Percentiles rank a stretch among this genome's conserved stretches.
These are phyloP conservation scores for Aplochiton taeniatus DNA, from an alignment of 2,797 vertebrate species.

Conservation along the genomic window DNA sequence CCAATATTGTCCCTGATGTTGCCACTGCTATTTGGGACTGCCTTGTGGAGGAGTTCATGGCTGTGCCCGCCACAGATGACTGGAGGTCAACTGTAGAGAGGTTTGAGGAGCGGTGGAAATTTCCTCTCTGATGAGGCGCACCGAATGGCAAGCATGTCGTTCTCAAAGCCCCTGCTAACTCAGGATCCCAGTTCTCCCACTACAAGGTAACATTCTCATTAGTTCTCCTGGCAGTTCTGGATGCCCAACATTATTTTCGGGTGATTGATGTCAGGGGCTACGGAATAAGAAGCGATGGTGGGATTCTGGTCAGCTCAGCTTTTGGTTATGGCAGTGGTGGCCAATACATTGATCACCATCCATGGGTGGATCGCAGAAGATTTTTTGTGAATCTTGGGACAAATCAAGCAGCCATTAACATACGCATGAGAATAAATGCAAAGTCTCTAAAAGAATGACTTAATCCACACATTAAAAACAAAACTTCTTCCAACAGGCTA, in stretches of 20 bases:
- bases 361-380: too few relatives aligned
- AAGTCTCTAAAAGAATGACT: too few relatives aligned
- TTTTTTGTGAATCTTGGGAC: too few relatives aligned
- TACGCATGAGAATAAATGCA: too few relatives aligned
- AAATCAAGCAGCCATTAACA: too few relatives aligned
- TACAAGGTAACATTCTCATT: conserved; percentile 27
- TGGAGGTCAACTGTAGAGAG: neutral
- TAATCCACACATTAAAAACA: too few relatives aligned
- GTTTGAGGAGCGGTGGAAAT: conserved; percentile 17
- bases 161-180: conserved; percentile 6
- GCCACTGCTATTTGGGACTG: conserved; percentile 3
- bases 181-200: conserved; percentile 19
- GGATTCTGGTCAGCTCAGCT: conserved; percentile 7
- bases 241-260: conserved; percentile 12
- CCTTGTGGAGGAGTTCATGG: neutral
- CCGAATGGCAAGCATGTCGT: conserved; percentile 1
- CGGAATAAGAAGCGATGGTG: neutral
- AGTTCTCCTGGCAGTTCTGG: too few relatives aligned
- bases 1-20: neutral
- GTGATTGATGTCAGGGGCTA: conserved; percentile 28
- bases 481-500: too few relatives aligned
- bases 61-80: neutral
- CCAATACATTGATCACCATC: too few relatives aligned
- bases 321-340: too few relatives aligned
- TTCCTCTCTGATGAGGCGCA: conserved; percentile 12